phyloP scores from a whole-genome alignment of 2,888 invertebrate species.

The Smittia aterrima region DNA sequence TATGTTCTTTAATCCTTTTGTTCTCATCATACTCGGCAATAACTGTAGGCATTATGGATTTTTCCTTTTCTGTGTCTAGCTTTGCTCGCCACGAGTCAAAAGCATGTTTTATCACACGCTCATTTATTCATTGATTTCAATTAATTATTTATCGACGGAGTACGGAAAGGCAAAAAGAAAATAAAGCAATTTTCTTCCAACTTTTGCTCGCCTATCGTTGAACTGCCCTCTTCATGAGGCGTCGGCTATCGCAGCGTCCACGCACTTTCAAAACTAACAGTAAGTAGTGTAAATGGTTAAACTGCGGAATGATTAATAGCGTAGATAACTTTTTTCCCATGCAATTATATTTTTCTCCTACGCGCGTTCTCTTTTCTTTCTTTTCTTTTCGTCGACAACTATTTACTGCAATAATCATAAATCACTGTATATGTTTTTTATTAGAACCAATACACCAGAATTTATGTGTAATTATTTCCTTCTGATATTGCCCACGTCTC shows the following conservation, averaged over 20 bases:
- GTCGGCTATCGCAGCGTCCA: not conserved
- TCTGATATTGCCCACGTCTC: constrained; percentile 18
- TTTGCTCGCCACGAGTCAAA: not conserved
- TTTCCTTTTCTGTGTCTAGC: not conserved
- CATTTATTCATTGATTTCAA: constrained; percentile 29
- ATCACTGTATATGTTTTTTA: constrained; percentile 39
- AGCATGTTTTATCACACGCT: constrained; percentile 21
- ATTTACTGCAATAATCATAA: constrained; percentile 36
- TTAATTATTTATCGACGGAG: constrained; percentile 21
- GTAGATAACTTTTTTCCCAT: constrained; percentile 36
- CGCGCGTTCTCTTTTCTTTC: no score
- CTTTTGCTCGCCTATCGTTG: not conserved
- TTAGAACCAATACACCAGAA: constrained; percentile 24
- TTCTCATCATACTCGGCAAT: constrained; percentile 24
- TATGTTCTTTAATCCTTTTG: constrained; percentile 18
- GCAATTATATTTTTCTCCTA: constrained; percentile 24
- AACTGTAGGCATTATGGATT: not conserved
- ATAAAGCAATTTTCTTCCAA: constrained; percentile 5
- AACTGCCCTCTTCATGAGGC: not conserved
- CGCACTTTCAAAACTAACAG: not conserved
- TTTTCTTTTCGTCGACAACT: not conserved
- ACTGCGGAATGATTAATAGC: constrained; percentile 40
- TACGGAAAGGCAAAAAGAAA: not conserved
- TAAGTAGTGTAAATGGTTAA: constrained; percentile 20
- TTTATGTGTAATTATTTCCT: constrained; percentile 14